A percentile compares a stretch with the other conserved stretches of the same genome.
These are phyloP conservation scores for Rhabdophis nuchalis DNA, from an alignment of 2,797 vertebrate species.

Conservation along the genomic window DNA sequence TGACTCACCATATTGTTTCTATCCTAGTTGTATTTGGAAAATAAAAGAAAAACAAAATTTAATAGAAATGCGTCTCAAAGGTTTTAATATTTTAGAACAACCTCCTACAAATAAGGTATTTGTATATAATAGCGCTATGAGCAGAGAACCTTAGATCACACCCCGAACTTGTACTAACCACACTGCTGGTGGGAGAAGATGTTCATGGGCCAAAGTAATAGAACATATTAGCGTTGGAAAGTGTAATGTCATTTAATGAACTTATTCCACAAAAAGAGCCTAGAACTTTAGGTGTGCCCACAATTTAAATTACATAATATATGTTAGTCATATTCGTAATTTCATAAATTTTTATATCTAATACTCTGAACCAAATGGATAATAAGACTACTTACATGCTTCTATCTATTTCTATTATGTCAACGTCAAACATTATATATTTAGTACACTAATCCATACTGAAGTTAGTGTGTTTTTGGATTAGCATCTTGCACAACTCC, in stretches of 20 bases:
- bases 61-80: slow-evolving; percentile 49
- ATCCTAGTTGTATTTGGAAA: slow-evolving; percentile 91
- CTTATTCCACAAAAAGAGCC: background rate
- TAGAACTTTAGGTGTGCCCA: background rate
- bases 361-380: background rate
- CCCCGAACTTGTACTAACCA: background rate
- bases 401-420: background rate
- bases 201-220: background rate
- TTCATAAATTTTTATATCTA: background rate
- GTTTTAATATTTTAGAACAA: background rate
- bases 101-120: background rate
- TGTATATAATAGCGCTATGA: background rate
- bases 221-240: background rate
- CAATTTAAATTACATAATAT: background rate
- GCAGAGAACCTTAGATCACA: background rate
- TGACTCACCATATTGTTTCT: slow-evolving; percentile 98
- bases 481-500: background rate
- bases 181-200: too few relatives aligned
- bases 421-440: background rate
- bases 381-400: background rate
- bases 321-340: background rate
- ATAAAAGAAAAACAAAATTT: slow-evolving; percentile 75
- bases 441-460: background rate
- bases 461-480: background rate
- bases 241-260: background rate